Base-by-base conservation (phyloP, 2,113 vertebrate genomes). In the Panthera tigris region DNA sequence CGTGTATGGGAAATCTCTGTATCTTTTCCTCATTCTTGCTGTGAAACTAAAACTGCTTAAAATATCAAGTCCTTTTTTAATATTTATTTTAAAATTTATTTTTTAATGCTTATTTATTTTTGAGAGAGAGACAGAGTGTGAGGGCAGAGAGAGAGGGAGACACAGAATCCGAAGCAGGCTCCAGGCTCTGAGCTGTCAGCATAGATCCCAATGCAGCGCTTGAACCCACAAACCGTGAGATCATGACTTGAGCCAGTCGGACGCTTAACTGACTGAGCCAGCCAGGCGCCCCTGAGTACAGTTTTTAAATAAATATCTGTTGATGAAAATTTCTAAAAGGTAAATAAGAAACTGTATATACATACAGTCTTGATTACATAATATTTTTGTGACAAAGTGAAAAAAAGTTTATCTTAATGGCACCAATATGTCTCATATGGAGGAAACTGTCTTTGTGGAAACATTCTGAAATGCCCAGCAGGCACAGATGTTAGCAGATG, bases 261-360 rank as follows among this genome's bases (percentile, higher is more conserved):
- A 61, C 21, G 21, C 21, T 61, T 61, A 23, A 61, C 57, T 21
- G 21, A 61, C 57, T 61, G 57, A 61, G 57, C 57, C 57, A 23
- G 57, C 21, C 57, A 61, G 57, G 21, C 3, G 57, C 57, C 21
- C 57, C 57, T 61, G 57, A 61, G 57, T 61, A 61, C 21, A 74
- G 39, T 96, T 93, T 95, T 86, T 48, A 94, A 94, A 73, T 92
- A 93, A 66, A 68, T 95, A 96, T 89, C 69, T 97, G 33, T 86
- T 86, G 52, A 80, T 50, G 52, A 83, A 94, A 97, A 95, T 9
- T 52, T 41, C 76, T 95, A 89, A 88, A 39, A 90, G 52, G 25
- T 79, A 45, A 41, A 92, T 78, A 92, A 93, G 66, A 94, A 79
- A 97, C 10, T 66, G 16, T 71, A 66, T 27, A 65, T 52, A 68